Evolutionary conservation across 2,888 invertebrate species (phyloP).

Genomic region (Ophioninae sp.): DNA sequence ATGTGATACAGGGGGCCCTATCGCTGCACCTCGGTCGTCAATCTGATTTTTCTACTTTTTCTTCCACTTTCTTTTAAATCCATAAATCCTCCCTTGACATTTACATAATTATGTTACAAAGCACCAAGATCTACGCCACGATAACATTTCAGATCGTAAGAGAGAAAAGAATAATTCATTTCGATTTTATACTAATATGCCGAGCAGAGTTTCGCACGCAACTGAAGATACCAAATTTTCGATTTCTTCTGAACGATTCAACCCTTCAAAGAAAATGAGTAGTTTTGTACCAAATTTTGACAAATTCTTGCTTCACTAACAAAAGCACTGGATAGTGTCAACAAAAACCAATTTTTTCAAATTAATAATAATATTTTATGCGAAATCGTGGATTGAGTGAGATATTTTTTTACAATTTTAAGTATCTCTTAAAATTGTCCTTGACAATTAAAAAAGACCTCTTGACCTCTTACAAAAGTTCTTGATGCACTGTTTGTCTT

Average conservation of each 20-base stretch:
- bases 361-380: neutral
- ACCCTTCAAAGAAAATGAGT: neutral
- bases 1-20: constrained; percentile 67
- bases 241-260: neutral
- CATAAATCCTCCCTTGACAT: constrained; percentile 60
- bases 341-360: neutral
- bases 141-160: constrained; percentile 47
- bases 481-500: neutral
- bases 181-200: constrained; percentile 17
- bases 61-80: constrained; percentile 21
- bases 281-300: neutral
- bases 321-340: neutral
- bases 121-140: constrained; percentile 71
- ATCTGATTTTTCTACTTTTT: constrained; percentile 45
- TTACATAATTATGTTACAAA: constrained; percentile 70
- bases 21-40: constrained; percentile 55
- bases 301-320: neutral
- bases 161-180: constrained; percentile 5
- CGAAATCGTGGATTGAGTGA: neutral
- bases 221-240: neutral
- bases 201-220: neutral
- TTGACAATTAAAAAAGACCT: too few relatives aligned
- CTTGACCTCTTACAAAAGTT: too few relatives aligned
- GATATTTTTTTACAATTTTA: neutral
- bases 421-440: neutral